A percentile compares a stretch with the other conserved stretches of the same genome.
These are phyloP conservation scores for Xanthia togata DNA, from an alignment of 2,888 invertebrate genomes.

Conservation along the genomic window DNA sequence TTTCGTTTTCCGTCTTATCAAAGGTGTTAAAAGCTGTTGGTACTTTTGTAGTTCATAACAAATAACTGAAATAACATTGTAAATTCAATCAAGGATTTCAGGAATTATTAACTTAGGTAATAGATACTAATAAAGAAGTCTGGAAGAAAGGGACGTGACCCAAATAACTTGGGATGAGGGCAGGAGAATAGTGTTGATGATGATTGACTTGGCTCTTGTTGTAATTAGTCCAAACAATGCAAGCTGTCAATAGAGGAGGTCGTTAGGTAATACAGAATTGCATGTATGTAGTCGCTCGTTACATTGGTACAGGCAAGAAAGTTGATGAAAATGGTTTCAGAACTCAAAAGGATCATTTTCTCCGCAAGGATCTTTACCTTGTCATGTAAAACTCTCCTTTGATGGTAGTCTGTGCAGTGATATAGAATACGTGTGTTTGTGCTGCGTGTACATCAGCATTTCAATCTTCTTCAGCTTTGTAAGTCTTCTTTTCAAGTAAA, in stretches of 20 bases:
- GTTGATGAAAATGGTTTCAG: slow-evolving; percentile 25
- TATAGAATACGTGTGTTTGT: slow-evolving; percentile 37
- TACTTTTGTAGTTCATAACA: neutral
- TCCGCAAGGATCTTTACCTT: slow-evolving; percentile 44
- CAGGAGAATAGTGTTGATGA: too few relatives aligned
- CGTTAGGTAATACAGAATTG: slow-evolving; percentile 4
- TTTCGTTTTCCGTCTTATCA: slow-evolving; percentile 25
- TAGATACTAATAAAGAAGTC: too few relatives aligned
- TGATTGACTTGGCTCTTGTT: neutral
- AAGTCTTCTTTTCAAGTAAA: slow-evolving; percentile 83
- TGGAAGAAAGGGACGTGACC: too few relatives aligned
- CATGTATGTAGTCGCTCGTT: neutral
- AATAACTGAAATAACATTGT: slow-evolving; percentile 5
- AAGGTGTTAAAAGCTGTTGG: neutral
- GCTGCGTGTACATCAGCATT: slow-evolving; percentile 67
- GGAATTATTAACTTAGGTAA: neutral
- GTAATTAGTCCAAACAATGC: neutral
- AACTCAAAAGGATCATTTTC: slow-evolving; percentile 42
- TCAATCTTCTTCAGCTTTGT: slow-evolving; percentile 82
- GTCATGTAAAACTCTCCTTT: slow-evolving; percentile 50
- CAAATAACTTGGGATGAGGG: too few relatives aligned
- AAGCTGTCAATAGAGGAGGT: slow-evolving; percentile 14
- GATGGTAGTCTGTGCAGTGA: slow-evolving; percentile 27
- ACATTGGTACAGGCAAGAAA: slow-evolving; percentile 3
- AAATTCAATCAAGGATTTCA: neutral